Evolutionary conservation across 1,140 invertebrate species (phyloP).

Genomic region (Popillia japonica): DNA sequence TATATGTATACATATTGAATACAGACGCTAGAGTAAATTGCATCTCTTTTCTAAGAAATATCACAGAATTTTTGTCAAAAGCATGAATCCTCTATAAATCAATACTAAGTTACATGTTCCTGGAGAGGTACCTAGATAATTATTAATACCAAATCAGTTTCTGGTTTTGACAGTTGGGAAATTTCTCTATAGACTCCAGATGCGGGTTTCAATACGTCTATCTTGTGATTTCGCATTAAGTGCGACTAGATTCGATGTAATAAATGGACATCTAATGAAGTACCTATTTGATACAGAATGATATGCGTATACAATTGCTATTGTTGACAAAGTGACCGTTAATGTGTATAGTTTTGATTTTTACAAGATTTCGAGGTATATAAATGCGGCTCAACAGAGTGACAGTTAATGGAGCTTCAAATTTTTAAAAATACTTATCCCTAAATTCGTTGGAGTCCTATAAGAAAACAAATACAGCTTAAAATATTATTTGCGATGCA

Average conservation of each 20-base stretch:
- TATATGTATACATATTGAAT: neutral
- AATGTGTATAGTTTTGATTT: no score
- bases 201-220: conserved; percentile 14
- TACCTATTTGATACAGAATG: no score
- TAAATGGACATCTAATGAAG: neutral
- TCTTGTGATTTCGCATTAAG: conserved; percentile 4
- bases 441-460: no score
- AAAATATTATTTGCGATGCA: no score
- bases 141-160: conserved; percentile 22
- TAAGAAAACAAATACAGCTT: no score
- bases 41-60: conserved; percentile 7
- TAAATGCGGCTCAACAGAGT: no score
- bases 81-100: conserved; percentile 3
- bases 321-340: no score
- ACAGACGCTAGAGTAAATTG: neutral
- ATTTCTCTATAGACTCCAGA: conserved; percentile 28
- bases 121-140: conserved; percentile 16
- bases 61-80: neutral
- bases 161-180: conserved; percentile 31
- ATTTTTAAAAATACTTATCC: no score
- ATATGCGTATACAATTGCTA: no score
- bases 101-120: conserved; percentile 12
- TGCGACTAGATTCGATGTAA: neutral
- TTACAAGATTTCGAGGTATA: no score
- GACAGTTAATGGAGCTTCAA: no score